Conservation (phyloP, 1,140 invertebrate species). For the Antheraea mylitta region DNA sequence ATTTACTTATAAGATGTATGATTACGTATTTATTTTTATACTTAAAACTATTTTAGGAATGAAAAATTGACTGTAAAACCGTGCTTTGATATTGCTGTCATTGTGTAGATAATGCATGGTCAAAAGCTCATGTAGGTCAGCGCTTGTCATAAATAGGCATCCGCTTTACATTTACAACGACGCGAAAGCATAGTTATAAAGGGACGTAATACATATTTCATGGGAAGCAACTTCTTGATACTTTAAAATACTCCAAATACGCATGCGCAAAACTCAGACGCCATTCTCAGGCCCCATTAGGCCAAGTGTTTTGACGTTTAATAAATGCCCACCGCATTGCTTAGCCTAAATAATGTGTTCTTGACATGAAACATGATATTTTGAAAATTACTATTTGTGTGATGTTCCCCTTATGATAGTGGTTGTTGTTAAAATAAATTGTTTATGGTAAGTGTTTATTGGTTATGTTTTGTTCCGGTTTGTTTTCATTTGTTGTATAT, state of each 20-base stretch:
- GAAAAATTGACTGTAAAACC: not conserved
- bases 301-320: constrained; percentile 68
- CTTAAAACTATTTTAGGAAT: not conserved
- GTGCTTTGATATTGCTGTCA: not conserved
- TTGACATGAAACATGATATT: constrained; percentile 69
- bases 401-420: constrained; percentile 69
- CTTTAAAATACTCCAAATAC: constrained; percentile 28
- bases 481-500: constrained; percentile 19
- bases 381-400: constrained; percentile 58
- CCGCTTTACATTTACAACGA: not conserved
- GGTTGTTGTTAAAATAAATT: constrained; percentile 35
- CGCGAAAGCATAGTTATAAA: constrained; percentile 13
- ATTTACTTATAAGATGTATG: too few relatives aligned
- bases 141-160: not conserved
- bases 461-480: constrained; percentile 27
- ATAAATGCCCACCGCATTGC: constrained; percentile 47
- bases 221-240: constrained; percentile 35
- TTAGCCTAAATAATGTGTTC: constrained; percentile 60
- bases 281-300: constrained; percentile 66
- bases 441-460: constrained; percentile 45
- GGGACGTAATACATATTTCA: constrained; percentile 34
- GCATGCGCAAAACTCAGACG: constrained; percentile 69
- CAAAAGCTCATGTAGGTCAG: not conserved
- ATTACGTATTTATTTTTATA: too few relatives aligned
- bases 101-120: not conserved